A percentile compares a stretch with the other conserved stretches of the same genome.
These are phyloP conservation scores for Morone saxatilis DNA, from an alignment of 2,113 vertebrate species.

Conservation along the genomic window DNA sequence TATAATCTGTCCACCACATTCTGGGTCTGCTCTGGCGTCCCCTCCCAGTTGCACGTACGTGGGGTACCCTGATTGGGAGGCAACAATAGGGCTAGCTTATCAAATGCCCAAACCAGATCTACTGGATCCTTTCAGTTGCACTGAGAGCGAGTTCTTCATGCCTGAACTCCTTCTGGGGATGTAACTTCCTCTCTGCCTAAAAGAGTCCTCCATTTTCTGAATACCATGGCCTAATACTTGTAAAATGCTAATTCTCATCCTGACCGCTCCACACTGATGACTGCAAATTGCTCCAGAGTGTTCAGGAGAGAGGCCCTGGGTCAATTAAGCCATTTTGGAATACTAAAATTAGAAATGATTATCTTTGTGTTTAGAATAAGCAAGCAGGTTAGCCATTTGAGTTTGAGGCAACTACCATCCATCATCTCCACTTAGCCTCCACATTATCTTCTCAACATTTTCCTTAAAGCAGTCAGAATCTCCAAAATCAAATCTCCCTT, in stretches of 20 bases:
- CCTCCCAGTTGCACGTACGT: background rate
- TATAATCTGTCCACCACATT: background rate
- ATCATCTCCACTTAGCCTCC: background rate
- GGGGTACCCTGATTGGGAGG: background rate
- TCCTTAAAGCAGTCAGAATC: background rate
- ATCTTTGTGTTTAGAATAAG: background rate
- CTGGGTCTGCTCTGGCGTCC: background rate
- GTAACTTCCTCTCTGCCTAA: background rate
- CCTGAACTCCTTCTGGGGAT: background rate
- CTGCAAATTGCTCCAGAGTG: background rate
- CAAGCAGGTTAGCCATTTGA: background rate
- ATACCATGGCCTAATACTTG: background rate
- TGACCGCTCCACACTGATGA: background rate
- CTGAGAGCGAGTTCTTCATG: background rate
- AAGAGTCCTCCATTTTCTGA: background rate
- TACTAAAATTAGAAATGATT: background rate
- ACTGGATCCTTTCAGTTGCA: background rate
- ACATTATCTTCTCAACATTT: background rate
- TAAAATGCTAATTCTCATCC: background rate
- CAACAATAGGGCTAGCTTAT: background rate
- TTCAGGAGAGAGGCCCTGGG: background rate
- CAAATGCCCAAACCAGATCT: background rate
- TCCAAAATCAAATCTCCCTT: constrained; percentile 1
- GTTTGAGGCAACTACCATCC: background rate
- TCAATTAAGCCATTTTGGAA: constrained; percentile 5